These are phyloP conservation scores for Saccostrea cuccullata DNA, from an alignment of 1,140 invertebrate species.

Conservation along the genomic window DNA sequence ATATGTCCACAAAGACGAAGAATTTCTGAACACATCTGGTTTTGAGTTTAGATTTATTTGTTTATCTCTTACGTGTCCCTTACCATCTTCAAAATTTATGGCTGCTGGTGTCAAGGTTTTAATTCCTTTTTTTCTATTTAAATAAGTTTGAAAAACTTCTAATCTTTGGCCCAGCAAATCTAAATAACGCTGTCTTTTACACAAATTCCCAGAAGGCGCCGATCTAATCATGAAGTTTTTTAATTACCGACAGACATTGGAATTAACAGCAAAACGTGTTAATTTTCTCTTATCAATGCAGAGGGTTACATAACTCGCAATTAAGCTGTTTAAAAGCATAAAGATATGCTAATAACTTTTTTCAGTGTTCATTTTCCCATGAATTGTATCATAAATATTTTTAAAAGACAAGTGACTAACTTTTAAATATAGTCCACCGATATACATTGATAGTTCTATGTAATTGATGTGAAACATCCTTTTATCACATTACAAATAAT, in stretches of 20 bases:
- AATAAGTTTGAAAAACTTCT: background rate
- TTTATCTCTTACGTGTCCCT: background rate
- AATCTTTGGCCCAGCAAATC: background rate
- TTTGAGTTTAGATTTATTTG: conserved; percentile 1
- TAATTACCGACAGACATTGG: background rate
- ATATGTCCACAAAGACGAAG: background rate
- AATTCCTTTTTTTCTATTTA: background rate
- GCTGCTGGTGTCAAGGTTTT: background rate
- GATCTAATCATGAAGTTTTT: background rate
- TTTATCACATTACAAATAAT: conserved; percentile 25
- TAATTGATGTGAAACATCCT: conserved; percentile 21
- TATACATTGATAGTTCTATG: background rate
- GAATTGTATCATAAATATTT: conserved; percentile 14
- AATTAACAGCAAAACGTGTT: conserved; percentile 22
- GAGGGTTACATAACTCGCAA: conserved; percentile 17
- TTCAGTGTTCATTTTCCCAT: background rate
- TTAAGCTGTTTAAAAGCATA: background rate
- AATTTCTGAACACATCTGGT: background rate
- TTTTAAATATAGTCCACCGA: conserved; percentile 24
- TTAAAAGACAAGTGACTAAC: conserved; percentile 4
- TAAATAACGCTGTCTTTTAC: background rate
- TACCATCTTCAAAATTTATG: background rate
- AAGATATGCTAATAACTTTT: background rate
- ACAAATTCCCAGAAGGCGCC: background rate
- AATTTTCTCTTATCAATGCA: background rate